Percentiles rank a stretch among this genome's conserved stretches.
Evolutionary conservation across 2,888 invertebrate species (phyloP).

Genomic region (Melinaea menophilus): DNA sequence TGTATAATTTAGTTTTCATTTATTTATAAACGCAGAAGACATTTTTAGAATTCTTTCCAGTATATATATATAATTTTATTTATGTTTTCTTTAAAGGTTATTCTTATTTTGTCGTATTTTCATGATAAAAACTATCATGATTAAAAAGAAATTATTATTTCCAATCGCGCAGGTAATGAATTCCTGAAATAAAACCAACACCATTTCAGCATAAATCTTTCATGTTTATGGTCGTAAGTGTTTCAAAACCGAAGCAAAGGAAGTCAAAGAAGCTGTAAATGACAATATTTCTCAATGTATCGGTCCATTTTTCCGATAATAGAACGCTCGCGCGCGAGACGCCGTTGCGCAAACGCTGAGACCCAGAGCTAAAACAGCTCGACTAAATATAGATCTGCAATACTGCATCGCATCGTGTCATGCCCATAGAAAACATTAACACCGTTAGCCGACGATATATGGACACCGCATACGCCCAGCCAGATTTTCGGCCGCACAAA

Average conservation of each 20-base stretch:
- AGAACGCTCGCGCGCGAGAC: constrained; percentile 59
- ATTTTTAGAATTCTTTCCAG: too few species aligned
- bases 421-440: constrained; percentile 71
- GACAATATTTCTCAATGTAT: constrained; percentile 43
- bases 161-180: not conserved
- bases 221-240: not conserved
- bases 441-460: constrained; percentile 62
- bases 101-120: too few species aligned
- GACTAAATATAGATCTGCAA: constrained; percentile 67
- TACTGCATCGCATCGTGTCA: constrained; percentile 60
- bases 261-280: constrained; percentile 26
- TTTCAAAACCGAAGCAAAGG: constrained; percentile 9
- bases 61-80: too few species aligned
- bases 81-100: too few species aligned
- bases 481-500: constrained; percentile 76
- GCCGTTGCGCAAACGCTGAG: constrained; percentile 66
- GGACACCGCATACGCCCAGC: constrained; percentile 69
- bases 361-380: constrained; percentile 66
- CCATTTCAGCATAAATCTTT: constrained; percentile 1
- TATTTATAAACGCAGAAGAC: too few species aligned
- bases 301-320: constrained; percentile 71
- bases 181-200: constrained; percentile 4
- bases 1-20: too few species aligned
- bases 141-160: too few species aligned
- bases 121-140: too few species aligned